Evolutionary conservation across 2,888 invertebrate species (phyloP).

Genomic region (Hermodice carunculata): DNA sequence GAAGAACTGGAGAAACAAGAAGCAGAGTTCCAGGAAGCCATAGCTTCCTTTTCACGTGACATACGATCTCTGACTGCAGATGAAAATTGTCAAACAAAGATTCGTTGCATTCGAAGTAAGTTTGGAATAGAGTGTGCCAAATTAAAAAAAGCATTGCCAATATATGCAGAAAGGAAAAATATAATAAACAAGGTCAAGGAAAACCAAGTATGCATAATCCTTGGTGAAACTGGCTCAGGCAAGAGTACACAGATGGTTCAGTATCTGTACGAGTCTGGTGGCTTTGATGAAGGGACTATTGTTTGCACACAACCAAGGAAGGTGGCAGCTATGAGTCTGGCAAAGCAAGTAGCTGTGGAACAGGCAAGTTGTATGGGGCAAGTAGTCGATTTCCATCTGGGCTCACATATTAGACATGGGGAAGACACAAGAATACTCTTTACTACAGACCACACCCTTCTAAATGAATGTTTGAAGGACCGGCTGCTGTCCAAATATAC

Average conservation of each 20-base stretch:
- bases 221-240: slow-evolving; percentile 69
- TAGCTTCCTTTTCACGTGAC: neutral
- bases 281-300: slow-evolving; percentile 48
- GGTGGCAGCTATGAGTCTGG: slow-evolving; percentile 67
- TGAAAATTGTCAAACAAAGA: neutral
- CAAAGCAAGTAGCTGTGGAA: slow-evolving; percentile 64
- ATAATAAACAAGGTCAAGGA: slow-evolving; percentile 49
- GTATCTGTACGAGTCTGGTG: slow-evolving; percentile 60
- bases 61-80: neutral
- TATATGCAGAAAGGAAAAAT: slow-evolving; percentile 55
- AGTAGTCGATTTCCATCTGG: slow-evolving; percentile 59
- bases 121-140: slow-evolving; percentile 52
- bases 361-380: slow-evolving; percentile 55
- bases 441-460: slow-evolving; percentile 65
- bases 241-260: slow-evolving; percentile 69
- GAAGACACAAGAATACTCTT: slow-evolving; percentile 57
- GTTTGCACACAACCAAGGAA: slow-evolving; percentile 69
- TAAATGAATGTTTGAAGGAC: slow-evolving; percentile 63
- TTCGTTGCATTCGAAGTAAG: slow-evolving; percentile 29
- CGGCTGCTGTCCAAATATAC: slow-evolving; percentile 46
- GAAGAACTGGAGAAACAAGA: slow-evolving; percentile 46
- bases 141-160: slow-evolving; percentile 53
- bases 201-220: slow-evolving; percentile 60
- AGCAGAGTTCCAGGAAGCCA: slow-evolving; percentile 42
- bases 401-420: slow-evolving; percentile 46